Conservation (phyloP, 1,140 invertebrate species). For the Grapholita molesta region DNA sequence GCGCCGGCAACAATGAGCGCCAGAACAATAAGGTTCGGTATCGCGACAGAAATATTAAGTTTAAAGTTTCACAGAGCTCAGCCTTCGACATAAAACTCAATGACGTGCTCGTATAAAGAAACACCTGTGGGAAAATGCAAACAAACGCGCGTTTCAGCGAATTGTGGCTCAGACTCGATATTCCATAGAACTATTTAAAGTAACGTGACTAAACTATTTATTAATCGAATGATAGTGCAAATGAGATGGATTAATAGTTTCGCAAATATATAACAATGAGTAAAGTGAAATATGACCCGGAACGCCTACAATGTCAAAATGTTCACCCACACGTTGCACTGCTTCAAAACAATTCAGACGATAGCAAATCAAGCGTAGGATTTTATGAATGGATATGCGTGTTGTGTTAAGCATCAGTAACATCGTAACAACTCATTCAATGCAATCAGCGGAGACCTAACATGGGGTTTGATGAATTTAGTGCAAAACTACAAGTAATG, state of each 20-base stretch:
- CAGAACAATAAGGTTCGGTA: constrained; percentile 54
- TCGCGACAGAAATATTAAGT: constrained; percentile 60
- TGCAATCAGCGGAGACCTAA: neutral
- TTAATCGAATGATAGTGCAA: neutral
- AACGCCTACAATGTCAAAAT: constrained; percentile 17
- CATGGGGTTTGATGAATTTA: neutral
- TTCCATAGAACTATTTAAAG: neutral
- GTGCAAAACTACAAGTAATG: neutral
- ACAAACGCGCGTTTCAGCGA: constrained; percentile 47
- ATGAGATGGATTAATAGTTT: neutral
- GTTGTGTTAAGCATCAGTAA: neutral
- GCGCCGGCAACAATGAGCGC: constrained; percentile 42
- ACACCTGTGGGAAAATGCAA: constrained; percentile 72
- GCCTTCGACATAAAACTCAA: constrained; percentile 62
- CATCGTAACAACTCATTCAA: constrained; percentile 16
- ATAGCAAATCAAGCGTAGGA: constrained; percentile 26
- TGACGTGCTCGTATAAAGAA: constrained; percentile 54
- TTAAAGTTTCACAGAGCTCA: constrained; percentile 56
- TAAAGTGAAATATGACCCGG: neutral
- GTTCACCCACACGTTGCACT: neutral
- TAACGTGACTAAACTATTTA: neutral
- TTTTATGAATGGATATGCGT: constrained; percentile 24
- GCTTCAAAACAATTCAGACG: constrained; percentile 9
- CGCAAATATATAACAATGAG: constrained; percentile 9
- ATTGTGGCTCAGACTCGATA: neutral